A percentile compares a stretch with the other conserved stretches of the same genome.
Evolutionary conservation across 2,797 vertebrate genomes (phyloP).

Genomic region (Capromys pilorides): DNA sequence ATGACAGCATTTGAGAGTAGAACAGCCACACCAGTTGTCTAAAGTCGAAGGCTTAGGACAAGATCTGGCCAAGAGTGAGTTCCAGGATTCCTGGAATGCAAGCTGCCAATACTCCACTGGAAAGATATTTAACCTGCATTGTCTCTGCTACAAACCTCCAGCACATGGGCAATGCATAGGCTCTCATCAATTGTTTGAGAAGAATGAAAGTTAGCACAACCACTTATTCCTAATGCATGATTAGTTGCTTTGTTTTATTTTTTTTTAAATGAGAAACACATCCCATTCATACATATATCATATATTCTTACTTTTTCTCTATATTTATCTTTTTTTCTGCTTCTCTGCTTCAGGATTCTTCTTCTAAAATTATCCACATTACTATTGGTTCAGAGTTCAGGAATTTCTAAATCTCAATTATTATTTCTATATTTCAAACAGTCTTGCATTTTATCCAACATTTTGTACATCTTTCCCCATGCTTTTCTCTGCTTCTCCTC

Average conservation of each 20-base stretch:
- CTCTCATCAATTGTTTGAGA: neutral
- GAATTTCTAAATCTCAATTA: neutral
- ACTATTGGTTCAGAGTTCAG: neutral
- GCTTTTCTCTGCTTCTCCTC: neutral
- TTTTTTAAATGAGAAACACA: neutral
- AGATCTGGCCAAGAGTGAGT: neutral
- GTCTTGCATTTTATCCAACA: neutral
- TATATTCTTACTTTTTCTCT: neutral
- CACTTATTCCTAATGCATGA: neutral
- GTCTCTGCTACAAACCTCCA: neutral
- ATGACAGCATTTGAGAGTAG: neutral
- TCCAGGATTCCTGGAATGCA: neutral
- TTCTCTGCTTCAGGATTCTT: neutral
- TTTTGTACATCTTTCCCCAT: neutral
- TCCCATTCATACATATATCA: neutral
- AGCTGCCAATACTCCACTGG: neutral
- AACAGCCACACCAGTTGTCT: conserved; percentile 16
- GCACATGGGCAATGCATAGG: neutral
- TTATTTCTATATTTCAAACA: neutral
- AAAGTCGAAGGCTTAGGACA: neutral
- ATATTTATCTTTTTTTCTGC: neutral
- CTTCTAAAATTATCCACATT: neutral
- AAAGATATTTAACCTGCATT: neutral
- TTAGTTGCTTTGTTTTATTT: neutral
- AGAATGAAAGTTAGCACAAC: neutral